Percentiles rank a stretch among this genome's conserved stretches.
phyloP scores from a whole-genome alignment of 2,797 vertebrate species.

The Agapornis canus region DNA sequence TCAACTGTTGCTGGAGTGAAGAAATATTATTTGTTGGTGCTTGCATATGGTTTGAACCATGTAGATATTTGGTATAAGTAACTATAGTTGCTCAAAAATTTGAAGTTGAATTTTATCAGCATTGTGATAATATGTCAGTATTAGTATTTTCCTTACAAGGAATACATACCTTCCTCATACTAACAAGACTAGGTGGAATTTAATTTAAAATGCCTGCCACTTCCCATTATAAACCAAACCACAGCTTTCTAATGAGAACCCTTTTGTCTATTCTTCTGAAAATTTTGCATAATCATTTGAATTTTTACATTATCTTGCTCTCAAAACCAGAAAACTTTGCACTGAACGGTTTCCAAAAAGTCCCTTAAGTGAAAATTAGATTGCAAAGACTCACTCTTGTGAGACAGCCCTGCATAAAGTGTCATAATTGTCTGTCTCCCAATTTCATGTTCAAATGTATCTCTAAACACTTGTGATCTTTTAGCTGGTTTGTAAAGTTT shows the following conservation, averaged over 20 bases:
- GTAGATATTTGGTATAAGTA: not conserved
- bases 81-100: not conserved
- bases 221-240: not conserved
- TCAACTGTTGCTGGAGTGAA: not conserved
- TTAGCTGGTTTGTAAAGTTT: slow-evolving; percentile 5
- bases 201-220: not conserved
- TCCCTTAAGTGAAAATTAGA: not conserved
- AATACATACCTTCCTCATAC: not conserved
- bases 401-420: not conserved
- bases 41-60: not conserved
- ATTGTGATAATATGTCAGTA: not conserved
- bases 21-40: not conserved
- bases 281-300: not conserved
- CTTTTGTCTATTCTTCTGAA: not conserved
- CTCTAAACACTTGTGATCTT: not conserved
- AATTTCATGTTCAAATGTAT: not conserved
- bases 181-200: not conserved
- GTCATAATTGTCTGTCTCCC: not conserved
- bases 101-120: not conserved
- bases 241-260: not conserved
- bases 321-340: not conserved
- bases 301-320: not conserved
- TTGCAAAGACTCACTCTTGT: not conserved
- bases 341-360: not conserved
- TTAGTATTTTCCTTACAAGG: not conserved